A percentile compares a stretch with the other conserved stretches of the same genome.
Evolutionary conservation across 2,888 invertebrate genomes (phyloP).

Genomic region (Euzetes globulus): DNA sequence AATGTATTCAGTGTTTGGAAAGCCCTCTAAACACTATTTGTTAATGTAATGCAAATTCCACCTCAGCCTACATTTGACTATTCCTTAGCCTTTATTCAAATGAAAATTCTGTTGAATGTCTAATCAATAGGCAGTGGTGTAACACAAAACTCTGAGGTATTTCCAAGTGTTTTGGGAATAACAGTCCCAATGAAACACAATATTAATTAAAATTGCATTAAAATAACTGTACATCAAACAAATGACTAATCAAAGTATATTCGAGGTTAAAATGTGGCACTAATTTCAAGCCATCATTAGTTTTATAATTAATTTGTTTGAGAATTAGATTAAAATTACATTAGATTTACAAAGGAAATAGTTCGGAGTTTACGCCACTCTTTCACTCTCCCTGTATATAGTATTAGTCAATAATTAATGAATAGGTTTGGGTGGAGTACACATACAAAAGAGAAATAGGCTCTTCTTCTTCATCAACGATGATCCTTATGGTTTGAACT

Average conservation of each 20-base stretch:
- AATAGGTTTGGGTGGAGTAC: constrained; percentile 16
- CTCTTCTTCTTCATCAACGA: constrained; percentile 4
- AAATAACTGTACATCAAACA: too few relatives aligned
- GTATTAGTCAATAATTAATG: constrained; percentile 10
- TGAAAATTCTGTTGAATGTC: neutral
- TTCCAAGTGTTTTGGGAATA: too few relatives aligned
- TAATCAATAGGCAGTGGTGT: neutral
- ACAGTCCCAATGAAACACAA: too few relatives aligned
- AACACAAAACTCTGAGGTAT: too few relatives aligned
- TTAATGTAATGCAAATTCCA: too few relatives aligned
- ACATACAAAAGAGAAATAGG: neutral
- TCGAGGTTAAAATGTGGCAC: too few relatives aligned
- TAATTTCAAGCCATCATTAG: too few relatives aligned
- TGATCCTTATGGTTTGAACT: neutral
- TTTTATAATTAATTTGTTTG: neutral
- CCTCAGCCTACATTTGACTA: too few relatives aligned
- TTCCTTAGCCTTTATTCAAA: too few relatives aligned
- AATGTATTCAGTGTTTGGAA: too few relatives aligned
- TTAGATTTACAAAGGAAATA: neutral
- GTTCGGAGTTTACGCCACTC: neutral
- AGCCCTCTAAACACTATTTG: too few relatives aligned
- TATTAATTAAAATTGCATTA: neutral
- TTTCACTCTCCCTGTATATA: neutral
- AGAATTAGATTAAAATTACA: neutral
- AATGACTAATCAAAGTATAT: too few relatives aligned